Evolutionary conservation across 2,113 vertebrate genomes (phyloP), one percentile per base, ranked within the genome.

Genomic region (Hydropotes inermis): DNA sequence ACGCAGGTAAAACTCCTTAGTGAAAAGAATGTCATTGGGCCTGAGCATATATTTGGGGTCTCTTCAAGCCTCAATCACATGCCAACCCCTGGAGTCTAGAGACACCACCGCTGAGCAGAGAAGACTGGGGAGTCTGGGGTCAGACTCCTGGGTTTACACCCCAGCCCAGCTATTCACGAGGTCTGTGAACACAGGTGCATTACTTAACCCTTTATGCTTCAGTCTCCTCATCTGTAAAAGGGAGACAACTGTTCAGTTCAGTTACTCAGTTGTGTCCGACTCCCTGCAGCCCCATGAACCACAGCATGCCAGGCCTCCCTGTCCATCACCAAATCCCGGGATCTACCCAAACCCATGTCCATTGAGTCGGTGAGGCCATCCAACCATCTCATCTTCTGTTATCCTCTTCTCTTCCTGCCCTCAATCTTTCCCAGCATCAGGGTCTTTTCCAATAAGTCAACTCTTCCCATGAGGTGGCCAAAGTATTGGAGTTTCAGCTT

Each of bases 1-100:
- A 91, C 95, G 95, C 93, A 98, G 98, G 89, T 61, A 99, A 74
- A 97, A 98, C 67, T 97, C 96, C 7, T 67, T 61, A 57, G 97
- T 97, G 1, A 83, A 94, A 43, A 98, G 93, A 0, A 98, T 79
- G 39, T 94, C 57, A 45, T 4, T 81, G 33, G 47, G 21, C 33
- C 36, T 79, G 27, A 93, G 57, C 58, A 58, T 33, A 17, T 58
- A 8, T 50, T 1, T 14, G 28, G 52, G 52, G 36, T 60, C 30
- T 60, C 30, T 28, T 82, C 33, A 28, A 57, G 19, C 14, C 30
- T 64, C 58, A 28, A 36, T 50, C 12, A 25, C 30, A 33, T 3
- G 36, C 50, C 27, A 27, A 43, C 16, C 10, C 10, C n/a, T 4
- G 25, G 47, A 21, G 16, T 55, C 64, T 11, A 17, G 83, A 8